These are phyloP conservation scores for Melitaea cinxia DNA, from an alignment of 1,140 invertebrate species.

Conservation along the genomic window DNA sequence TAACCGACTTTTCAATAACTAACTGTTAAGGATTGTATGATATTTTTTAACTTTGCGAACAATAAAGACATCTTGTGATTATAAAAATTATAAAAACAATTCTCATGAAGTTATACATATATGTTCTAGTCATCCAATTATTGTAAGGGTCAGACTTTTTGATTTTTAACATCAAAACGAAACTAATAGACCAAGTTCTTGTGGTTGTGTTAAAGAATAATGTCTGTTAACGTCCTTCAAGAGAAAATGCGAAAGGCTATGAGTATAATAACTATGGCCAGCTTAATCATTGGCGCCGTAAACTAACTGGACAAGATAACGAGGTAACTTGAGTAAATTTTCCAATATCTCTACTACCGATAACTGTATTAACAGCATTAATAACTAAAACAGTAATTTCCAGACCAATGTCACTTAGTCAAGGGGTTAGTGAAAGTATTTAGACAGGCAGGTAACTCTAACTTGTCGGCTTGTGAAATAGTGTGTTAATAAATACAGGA, in stretches of 20 bases:
- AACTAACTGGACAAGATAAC: constrained; percentile 4
- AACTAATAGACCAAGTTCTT: too few relatives aligned
- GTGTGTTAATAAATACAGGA: constrained; percentile 6
- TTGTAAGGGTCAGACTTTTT: too few relatives aligned
- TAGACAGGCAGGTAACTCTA: constrained; percentile 6
- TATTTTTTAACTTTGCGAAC: neutral
- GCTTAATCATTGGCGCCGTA: neutral
- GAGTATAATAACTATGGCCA: neutral
- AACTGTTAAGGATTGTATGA: neutral
- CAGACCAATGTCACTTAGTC: constrained; percentile 2
- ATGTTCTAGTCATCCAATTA: too few relatives aligned
- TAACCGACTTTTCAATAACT: neutral
- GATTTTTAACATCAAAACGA: too few relatives aligned
- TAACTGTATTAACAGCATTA: neutral
- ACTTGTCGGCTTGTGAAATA: constrained; percentile 10
- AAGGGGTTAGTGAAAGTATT: constrained; percentile 24
- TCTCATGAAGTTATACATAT: neutral
- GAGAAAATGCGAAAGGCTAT: neutral
- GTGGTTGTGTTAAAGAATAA: too few relatives aligned
- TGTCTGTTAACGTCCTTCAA: neutral
- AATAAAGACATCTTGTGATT: too few relatives aligned
- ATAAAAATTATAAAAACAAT: too few relatives aligned
- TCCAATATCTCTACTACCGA: neutral
- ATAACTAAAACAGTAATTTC: constrained; percentile 8
- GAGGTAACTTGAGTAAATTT: neutral